Conservation (phyloP, 2,113 vertebrate genomes). For the Ovis aries region DNA sequence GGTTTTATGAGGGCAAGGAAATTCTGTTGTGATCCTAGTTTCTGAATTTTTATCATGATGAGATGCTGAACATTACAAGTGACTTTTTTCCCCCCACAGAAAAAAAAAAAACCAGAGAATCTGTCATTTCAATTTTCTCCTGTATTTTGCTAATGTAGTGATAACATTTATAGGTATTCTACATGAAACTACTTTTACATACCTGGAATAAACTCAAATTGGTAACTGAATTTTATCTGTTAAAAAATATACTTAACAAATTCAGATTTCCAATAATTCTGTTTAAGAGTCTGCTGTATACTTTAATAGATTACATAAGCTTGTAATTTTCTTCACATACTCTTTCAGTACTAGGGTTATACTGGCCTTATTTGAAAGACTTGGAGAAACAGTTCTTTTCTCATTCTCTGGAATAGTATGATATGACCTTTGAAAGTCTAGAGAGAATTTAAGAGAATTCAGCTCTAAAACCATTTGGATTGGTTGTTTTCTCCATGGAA, state of each 20-base stretch:
- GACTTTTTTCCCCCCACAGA: rapidly evolving
- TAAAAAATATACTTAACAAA: background rate
- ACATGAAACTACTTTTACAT: background rate
- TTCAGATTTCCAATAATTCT: background rate
- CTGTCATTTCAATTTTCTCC: background rate
- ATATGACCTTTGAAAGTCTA: background rate
- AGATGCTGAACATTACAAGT: background rate
- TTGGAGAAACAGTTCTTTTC: background rate
- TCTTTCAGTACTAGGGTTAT: background rate
- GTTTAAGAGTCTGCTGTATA: background rate
- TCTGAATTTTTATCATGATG: background rate
- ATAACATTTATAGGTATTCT: background rate
- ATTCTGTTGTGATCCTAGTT: background rate
- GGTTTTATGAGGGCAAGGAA: background rate
- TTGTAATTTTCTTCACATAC: background rate
- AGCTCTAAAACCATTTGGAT: background rate
- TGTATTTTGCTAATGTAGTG: background rate
- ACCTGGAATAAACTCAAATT: background rate
- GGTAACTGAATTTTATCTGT: background rate
- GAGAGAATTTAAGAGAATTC: background rate
- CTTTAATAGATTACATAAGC: background rate
- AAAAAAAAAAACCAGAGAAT: background rate
- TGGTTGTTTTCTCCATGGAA: background rate
- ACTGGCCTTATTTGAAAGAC: background rate
- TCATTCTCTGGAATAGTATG: background rate